Evolutionary conservation across 2,113 vertebrate species (phyloP).

Genomic region (Sander lucioperca): DNA sequence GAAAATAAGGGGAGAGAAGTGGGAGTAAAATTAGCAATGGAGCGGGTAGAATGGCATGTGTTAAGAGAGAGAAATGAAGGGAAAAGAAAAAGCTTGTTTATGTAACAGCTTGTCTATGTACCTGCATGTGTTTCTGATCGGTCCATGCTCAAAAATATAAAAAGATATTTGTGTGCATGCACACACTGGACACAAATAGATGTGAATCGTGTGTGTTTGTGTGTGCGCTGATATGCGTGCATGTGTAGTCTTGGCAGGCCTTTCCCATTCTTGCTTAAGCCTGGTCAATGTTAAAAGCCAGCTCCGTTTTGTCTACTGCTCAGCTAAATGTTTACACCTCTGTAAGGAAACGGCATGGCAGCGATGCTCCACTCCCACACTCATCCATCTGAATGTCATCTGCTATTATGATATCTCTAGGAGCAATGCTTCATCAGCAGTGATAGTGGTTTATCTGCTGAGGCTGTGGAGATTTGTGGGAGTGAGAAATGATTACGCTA

Average conservation of each 20-base stretch:
- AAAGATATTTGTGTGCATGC: neutral
- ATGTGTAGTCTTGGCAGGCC: slow-evolving; percentile 50
- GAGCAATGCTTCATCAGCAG: slow-evolving; percentile 32
- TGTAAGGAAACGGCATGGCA: slow-evolving; percentile 38
- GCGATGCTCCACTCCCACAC: slow-evolving; percentile 52
- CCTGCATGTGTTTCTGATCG: slow-evolving; percentile 10
- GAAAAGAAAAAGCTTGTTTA: slow-evolving; percentile 33
- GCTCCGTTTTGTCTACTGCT: slow-evolving; percentile 46
- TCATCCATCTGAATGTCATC: slow-evolving; percentile 48
- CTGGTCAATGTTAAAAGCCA: slow-evolving; percentile 55
- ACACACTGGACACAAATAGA: neutral
- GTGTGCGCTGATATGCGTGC: neutral
- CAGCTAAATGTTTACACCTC: slow-evolving; percentile 72
- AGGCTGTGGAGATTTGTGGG: slow-evolving; percentile 34
- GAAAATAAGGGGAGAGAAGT: slow-evolving; percentile 29
- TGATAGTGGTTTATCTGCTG: slow-evolving; percentile 7
- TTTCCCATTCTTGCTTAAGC: slow-evolving; percentile 36
- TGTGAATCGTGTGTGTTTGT: neutral
- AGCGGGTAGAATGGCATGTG: slow-evolving; percentile 2
- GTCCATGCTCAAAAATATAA: neutral
- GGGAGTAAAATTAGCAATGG: slow-evolving; percentile 49
- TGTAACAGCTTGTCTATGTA: slow-evolving; percentile 38
- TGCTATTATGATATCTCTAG: slow-evolving; percentile 22
- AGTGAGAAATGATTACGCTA: slow-evolving; percentile 15
- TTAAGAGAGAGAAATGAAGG: slow-evolving; percentile 12